These are phyloP conservation scores for Dermatophagoides farinae DNA, from an alignment of 1,140 invertebrate genomes.

Conservation along the genomic window DNA sequence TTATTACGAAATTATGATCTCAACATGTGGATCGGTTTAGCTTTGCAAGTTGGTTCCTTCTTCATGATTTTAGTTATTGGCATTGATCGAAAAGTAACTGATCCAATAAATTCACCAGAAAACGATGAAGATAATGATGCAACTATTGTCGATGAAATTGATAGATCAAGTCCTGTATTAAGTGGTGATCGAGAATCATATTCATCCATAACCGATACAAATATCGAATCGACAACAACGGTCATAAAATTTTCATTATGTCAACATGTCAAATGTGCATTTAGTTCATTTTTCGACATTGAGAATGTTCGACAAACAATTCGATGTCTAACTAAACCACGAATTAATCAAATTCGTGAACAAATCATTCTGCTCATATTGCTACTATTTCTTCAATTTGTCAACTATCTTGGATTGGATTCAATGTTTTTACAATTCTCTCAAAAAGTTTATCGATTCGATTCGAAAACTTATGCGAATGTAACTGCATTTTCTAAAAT, in stretches of 20 bases:
- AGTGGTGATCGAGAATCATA: no score
- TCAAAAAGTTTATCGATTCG: not conserved
- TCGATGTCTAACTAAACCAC: not conserved
- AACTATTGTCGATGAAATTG: no score
- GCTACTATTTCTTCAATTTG: not conserved
- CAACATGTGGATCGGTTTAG: not conserved
- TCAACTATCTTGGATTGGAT: not conserved
- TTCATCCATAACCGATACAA: no score
- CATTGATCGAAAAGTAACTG: not conserved
- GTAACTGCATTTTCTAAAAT: not conserved
- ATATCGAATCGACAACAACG: no score
- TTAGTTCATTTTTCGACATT: not conserved
- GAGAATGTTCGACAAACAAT: not conserved
- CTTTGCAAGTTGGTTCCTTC: not conserved
- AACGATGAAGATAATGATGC: not conserved
- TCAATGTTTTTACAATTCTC: not conserved
- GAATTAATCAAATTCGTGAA: not conserved
- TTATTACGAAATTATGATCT: not conserved
- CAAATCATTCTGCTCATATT: not conserved
- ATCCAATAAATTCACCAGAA: not conserved
- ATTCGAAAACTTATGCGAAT: not conserved
- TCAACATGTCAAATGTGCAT: no score
- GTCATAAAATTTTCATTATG: no score
- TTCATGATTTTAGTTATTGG: not conserved
- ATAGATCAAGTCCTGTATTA: not conserved